phyloP scores from a whole-genome alignment of 2,888 invertebrate species.

The Portevinia maculata region DNA sequence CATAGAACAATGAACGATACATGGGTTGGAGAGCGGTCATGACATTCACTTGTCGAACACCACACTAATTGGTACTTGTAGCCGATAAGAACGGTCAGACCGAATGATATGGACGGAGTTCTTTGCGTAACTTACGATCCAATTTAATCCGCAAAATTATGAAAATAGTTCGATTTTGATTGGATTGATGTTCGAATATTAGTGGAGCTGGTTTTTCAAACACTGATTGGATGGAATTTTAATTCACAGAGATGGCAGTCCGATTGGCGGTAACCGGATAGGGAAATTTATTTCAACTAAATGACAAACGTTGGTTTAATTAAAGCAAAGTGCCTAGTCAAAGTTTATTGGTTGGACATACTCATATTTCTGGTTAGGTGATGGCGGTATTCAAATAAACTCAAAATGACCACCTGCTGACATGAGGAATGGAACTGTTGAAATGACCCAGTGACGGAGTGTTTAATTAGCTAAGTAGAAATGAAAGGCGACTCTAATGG shows the following conservation, averaged over 20 bases:
- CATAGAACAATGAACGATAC: constrained; percentile 42
- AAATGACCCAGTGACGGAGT: neutral
- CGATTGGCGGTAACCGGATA: constrained; percentile 33
- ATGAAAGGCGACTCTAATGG: neutral
- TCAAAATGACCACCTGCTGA: neutral
- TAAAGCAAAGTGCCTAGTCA: constrained; percentile 32
- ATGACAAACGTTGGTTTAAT: constrained; percentile 49
- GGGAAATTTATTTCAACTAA: constrained; percentile 27
- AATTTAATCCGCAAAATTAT: constrained; percentile 38
- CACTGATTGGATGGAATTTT: constrained; percentile 56
- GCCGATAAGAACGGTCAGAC: constrained; percentile 5
- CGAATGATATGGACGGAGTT: neutral
- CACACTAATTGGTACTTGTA: constrained; percentile 50
- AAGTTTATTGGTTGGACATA: constrained; percentile 44
- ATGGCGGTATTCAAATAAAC: constrained; percentile 8
- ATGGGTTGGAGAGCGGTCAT: constrained; percentile 24
- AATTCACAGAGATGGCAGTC: constrained; percentile 34
- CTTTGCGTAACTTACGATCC: constrained; percentile 12
- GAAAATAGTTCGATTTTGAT: constrained; percentile 48
- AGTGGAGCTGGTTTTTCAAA: constrained; percentile 40
- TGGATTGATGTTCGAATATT: neutral
- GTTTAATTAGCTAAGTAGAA: neutral
- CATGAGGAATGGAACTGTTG: neutral
- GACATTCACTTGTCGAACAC: constrained; percentile 56
- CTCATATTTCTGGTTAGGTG: constrained; percentile 30